Percentiles rank a stretch among this genome's conserved stretches.
phyloP scores from a whole-genome alignment of 2,797 vertebrate genomes.

The Oceanodroma leucorhoa region DNA sequence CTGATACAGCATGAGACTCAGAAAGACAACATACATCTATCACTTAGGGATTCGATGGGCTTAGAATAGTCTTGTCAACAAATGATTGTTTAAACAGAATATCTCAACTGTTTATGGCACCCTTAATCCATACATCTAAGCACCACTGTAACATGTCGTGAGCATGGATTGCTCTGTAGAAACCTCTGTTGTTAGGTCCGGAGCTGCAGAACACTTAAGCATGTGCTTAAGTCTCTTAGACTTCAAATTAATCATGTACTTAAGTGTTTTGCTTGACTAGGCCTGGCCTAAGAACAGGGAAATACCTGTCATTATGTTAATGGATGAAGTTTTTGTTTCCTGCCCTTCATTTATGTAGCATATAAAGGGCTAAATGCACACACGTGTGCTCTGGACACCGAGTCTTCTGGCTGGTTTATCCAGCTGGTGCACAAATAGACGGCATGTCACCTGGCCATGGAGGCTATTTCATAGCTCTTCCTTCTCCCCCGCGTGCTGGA shows the following conservation, averaged over 20 bases:
- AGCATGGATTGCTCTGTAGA: neutral
- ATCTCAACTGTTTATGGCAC: constrained; percentile 61
- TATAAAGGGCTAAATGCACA: neutral
- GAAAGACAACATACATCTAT: constrained; percentile 72
- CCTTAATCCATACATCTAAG: constrained; percentile 60
- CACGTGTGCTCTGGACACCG: neutral
- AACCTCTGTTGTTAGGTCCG: constrained; percentile 39
- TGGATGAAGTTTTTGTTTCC: constrained; percentile 54
- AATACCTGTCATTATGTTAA: constrained; percentile 38
- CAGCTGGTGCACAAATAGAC: neutral
- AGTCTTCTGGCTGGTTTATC: neutral
- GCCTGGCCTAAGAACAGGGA: constrained; percentile 8
- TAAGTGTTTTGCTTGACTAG: constrained; percentile 4
- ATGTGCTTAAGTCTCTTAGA: constrained; percentile 61
- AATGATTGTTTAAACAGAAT: constrained; percentile 70
- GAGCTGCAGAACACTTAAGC: constrained; percentile 43
- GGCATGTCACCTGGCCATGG: fast-evolving
- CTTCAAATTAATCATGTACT: constrained; percentile 65
- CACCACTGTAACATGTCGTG: neutral
- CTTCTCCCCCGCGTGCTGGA: neutral
- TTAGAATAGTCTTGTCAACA: constrained; percentile 74
- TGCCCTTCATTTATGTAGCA: neutral
- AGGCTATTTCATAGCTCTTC: neutral
- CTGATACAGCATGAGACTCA: constrained; percentile 56
- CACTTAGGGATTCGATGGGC: constrained; percentile 70